Base-by-base conservation (phyloP, 2,888 invertebrate genomes). In the Drosophila robusta region DNA sequence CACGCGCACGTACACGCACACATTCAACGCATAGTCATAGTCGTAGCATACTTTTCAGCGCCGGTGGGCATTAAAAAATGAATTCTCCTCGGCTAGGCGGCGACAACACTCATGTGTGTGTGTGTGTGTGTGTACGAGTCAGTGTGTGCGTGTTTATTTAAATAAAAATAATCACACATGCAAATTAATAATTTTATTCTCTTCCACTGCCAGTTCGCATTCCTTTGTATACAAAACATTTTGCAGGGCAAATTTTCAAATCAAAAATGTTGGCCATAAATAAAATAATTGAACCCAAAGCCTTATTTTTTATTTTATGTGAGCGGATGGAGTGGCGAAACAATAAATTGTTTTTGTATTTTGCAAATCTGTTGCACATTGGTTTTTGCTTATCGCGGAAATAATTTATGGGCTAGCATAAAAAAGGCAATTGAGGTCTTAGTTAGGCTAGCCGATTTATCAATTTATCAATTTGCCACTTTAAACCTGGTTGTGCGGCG, bases 91-190 rank as follows among this genome's bases (percentile, higher is more conserved):
- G 14, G 62, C 39, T 38, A 44, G 51, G 46, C 29, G 18, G 12
- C 34, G 16, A 39, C n/a, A 24, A 39, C n/a, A 29, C n/a, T 32
- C 29, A 29, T 29, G 29, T 41, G n/a, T 4, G 36, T 38, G 36
- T 47, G 41, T 16, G 24, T 52, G 44, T 54, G 47, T 47, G 38
- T 51, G 57, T 51, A 32, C 54, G 36, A 52, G 66, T 47, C 38
- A 18, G 45, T 55, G 18, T 46, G 55, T 56, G 47, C 60, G 57
- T 55, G 29, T 67, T 55, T 74, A 70, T 79, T 77, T 82, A 72
- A 79, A 78, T 87, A 84, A 87, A 89, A 90, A 89, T 87, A 89
- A 90, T 89, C 89, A 80, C 86, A 87, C 80, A 90, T 89, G 90
- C 86, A 89, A 89, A 90, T 89, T 87, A 89, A 90, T 89, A 82